Conservation (phyloP, 2,113 vertebrate species). For the Hystrix cristata region DNA sequence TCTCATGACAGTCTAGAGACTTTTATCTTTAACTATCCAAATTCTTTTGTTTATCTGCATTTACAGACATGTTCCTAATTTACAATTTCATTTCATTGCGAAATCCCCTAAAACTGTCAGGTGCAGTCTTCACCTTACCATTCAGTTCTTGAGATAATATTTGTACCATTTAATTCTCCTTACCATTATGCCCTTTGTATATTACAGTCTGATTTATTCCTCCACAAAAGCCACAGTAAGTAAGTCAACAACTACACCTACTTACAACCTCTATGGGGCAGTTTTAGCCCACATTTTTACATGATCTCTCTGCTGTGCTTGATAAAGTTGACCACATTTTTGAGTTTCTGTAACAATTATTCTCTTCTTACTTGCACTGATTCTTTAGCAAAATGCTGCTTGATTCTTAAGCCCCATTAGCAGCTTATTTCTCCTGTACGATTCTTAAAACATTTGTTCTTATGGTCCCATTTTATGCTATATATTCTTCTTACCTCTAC, state of each 20-base stretch:
- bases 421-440: background rate
- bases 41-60: background rate
- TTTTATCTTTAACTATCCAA: background rate
- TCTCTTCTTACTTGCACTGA: background rate
- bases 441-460: background rate
- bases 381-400: background rate
- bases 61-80: background rate
- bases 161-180: background rate
- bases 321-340: too few species aligned
- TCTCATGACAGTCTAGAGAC: background rate
- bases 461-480: background rate
- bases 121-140: background rate
- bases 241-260: background rate
- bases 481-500: background rate
- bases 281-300: background rate
- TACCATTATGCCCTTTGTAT: background rate
- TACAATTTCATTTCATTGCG: background rate
- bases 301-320: background rate
- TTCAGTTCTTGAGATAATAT: background rate
- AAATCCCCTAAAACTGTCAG: background rate
- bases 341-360: background rate
- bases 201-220: background rate
- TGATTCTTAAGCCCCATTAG: background rate
- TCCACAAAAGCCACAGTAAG: background rate
- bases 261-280: background rate